These are phyloP conservation scores for Microctenopoma lineatum DNA, from an alignment of 2,797 vertebrate species.

Conservation along the genomic window DNA sequence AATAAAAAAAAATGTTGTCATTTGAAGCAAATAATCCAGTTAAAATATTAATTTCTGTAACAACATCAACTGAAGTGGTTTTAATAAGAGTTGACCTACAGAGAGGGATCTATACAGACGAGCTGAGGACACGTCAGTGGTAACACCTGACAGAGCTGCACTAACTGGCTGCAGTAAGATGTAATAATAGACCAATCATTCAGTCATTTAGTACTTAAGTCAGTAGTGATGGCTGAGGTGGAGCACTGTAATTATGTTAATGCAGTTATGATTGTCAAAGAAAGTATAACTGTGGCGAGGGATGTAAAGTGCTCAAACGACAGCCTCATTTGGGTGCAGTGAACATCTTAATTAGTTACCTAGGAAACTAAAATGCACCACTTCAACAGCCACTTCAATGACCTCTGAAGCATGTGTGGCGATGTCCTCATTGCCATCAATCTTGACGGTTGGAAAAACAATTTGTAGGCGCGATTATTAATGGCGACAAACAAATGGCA, in stretches of 20 bases:
- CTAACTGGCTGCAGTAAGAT: not conserved
- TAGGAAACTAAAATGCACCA: not conserved
- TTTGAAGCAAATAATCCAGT: too few relatives aligned
- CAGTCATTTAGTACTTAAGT: not conserved
- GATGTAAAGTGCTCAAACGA: not conserved
- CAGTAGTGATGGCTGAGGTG: not conserved
- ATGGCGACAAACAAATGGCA: too few relatives aligned
- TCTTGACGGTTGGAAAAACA: too few relatives aligned
- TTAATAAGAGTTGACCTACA: too few relatives aligned
- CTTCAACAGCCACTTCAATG: not conserved
- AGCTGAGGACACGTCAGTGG: not conserved
- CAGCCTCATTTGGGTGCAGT: not conserved
- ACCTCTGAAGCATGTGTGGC: not conserved
- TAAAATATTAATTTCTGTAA: too few relatives aligned
- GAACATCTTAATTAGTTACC: not conserved
- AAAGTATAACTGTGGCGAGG: not conserved
- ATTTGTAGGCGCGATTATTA: too few relatives aligned
- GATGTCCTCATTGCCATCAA: too few relatives aligned
- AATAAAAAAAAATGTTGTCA: not conserved
- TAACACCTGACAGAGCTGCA: not conserved
- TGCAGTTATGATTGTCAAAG: not conserved
- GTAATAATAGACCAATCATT: too few relatives aligned
- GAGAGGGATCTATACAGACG: too few relatives aligned
- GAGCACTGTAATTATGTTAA: not conserved
- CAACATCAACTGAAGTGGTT: too few relatives aligned